Evolutionary conservation across 2,888 invertebrate genomes (phyloP), one percentile per base, ranked within the genome.

Genomic region (Mycalesis mineus): DNA sequence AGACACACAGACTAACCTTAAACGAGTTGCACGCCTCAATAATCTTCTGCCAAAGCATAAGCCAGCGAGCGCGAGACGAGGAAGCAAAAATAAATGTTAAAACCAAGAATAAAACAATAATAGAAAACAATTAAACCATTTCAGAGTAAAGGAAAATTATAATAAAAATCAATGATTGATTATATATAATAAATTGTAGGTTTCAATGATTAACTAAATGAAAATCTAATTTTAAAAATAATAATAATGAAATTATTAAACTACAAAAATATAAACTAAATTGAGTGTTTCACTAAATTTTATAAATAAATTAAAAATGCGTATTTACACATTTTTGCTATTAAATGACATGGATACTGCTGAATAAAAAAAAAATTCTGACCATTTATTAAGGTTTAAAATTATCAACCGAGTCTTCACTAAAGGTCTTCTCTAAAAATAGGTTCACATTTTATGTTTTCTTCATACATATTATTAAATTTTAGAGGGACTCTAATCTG

Each of bases 1-100:
- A 22, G 22, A 65, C 78, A 79, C 79, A 75, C 76, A 66, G 72
- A 88, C 88, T 88, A 77, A 96, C 96, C 96, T 96, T 96, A 85
- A 96, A 94, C 81, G 95, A 95, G 92, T 96, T 95, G 95, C 96
- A 96, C 93, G 96, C 95, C 93, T 96, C 96, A 93, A 95, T 93
- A 93, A 96, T 95, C 95, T 96, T 96, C 96, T 95, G 95, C 74
- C 80, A 83, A 81, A 86, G 85, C 80, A 78, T 61, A 80, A 84
- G 75, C 67, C 78, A 75, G 74, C 79, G 78, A 73, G 76, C 73
- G 71, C 78, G 77, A 71, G 74, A 73, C 74, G 74, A 70, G 72
- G 75, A 80, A 76, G 83, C 80, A 87, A 85, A 87, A 85, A 81
- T 85, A 70, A 77, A 80, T 15, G 67, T 82, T 82, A 80, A 80